Evolutionary conservation across 2,888 invertebrate species (phyloP).

Genomic region (Drosophila gaucha): DNA sequence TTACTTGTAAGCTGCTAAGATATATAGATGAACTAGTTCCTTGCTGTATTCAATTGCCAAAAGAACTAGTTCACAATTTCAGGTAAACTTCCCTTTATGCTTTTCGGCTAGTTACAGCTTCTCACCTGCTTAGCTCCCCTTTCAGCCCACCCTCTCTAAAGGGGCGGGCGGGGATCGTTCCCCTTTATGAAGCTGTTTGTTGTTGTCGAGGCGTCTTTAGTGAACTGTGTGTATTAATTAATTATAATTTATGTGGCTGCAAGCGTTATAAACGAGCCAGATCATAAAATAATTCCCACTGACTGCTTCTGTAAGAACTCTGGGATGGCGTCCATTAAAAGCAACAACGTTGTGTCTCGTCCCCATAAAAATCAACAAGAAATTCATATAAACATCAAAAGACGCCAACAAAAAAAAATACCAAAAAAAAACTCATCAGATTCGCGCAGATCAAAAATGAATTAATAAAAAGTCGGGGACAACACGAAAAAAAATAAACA

Average conservation of each 20-base stretch:
- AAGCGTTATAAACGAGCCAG: constrained; percentile 67
- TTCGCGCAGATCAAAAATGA: constrained; percentile 44
- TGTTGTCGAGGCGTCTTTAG: constrained; percentile 53
- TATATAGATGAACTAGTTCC: not conserved
- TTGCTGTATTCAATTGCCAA: no score
- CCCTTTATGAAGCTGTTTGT: constrained; percentile 41
- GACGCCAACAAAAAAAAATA: constrained; percentile 20
- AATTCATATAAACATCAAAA: constrained; percentile 71
- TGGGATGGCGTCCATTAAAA: constrained; percentile 56
- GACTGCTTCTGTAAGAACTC: constrained; percentile 38
- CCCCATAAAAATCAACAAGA: constrained; percentile 67
- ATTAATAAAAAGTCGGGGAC: constrained; percentile 41
- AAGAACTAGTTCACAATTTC: not conserved
- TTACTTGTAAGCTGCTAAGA: not conserved
- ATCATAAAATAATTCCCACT: constrained; percentile 70
- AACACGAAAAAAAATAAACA: constrained; percentile 19
- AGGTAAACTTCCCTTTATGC: not conserved
- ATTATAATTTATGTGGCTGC: constrained; percentile 75
- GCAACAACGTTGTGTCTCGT: constrained; percentile 60
- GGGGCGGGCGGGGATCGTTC: constrained; percentile 1
- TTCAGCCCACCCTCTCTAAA: no score
- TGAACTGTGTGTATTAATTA: constrained; percentile 74
- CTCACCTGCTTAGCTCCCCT: constrained; percentile 1
- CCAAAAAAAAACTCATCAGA: constrained; percentile 20
- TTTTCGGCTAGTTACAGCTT: constrained; percentile 27